Conservation (phyloP, 2,797 vertebrate genomes). For the Onychomys arenicola region DNA sequence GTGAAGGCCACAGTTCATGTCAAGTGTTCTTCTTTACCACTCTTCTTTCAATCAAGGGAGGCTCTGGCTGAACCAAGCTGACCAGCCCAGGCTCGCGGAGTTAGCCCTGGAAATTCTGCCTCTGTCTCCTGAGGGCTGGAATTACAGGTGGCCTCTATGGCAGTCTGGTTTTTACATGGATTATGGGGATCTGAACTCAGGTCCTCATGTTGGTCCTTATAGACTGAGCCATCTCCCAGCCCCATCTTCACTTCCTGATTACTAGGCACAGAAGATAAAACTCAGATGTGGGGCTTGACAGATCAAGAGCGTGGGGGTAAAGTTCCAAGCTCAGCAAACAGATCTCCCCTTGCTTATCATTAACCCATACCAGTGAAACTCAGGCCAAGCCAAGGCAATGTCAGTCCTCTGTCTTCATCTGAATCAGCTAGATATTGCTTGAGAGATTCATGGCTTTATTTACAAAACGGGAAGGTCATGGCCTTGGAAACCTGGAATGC, state of each 20-base stretch:
- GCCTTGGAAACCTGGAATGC: conserved; percentile 30
- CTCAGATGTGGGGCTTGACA: neutral
- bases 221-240: neutral
- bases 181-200: neutral
- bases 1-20: neutral
- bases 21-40: neutral
- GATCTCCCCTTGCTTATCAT: neutral
- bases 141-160: neutral
- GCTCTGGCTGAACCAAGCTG: neutral
- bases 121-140: neutral
- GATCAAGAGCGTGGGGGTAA: neutral
- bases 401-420: conserved; percentile 30
- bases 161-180: neutral
- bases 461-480: conserved; percentile 62
- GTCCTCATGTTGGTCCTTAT: neutral
- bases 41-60: no score
- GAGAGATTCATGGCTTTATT: conserved; percentile 79
- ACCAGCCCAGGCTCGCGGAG: neutral
- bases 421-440: neutral
- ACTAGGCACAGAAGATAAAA: neutral
- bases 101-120: neutral
- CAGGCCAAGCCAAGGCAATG: neutral
- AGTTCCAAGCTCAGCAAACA: neutral
- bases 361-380: neutral
- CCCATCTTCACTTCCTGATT: neutral